Evolutionary conservation across 2,888 invertebrate species (phyloP).

Genomic region (Scotopteryx bipunctaria): DNA sequence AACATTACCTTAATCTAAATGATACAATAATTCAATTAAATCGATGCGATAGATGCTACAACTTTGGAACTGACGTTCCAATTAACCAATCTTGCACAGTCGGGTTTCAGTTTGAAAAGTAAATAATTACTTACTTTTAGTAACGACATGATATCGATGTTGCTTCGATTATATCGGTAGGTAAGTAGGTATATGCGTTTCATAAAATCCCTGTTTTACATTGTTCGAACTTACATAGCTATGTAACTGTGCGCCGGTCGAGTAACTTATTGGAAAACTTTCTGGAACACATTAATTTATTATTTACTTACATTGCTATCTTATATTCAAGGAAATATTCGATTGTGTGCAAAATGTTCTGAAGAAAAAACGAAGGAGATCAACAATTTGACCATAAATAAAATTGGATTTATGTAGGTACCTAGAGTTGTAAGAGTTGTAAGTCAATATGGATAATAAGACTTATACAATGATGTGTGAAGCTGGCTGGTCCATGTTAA

Average conservation of each 20-base stretch:
- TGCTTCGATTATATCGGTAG: slow-evolving; percentile 23
- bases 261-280: slow-evolving; percentile 71
- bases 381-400: no score
- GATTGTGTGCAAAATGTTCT: slow-evolving; percentile 14
- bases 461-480: no score
- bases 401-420: no score
- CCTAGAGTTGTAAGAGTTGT: no score
- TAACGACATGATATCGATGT: slow-evolving; percentile 9
- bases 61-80: background rate
- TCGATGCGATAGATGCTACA: background rate
- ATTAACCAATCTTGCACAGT: slow-evolving; percentile 3
- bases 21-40: background rate
- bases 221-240: slow-evolving; percentile 60
- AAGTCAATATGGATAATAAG: no score
- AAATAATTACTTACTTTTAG: slow-evolving; percentile 2
- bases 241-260: slow-evolving; percentile 55
- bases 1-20: background rate
- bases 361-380: background rate
- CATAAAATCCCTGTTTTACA: slow-evolving; percentile 73
- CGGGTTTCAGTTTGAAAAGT: slow-evolving; percentile 12
- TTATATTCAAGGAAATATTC: slow-evolving; percentile 38
- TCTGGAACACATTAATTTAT: slow-evolving; percentile 71
- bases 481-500: no score
- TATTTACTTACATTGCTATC: slow-evolving; percentile 39
- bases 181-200: slow-evolving; percentile 44